Percentiles rank a stretch among this genome's conserved stretches.
Evolutionary conservation across 2,113 vertebrate genomes (phyloP).

Genomic region (Thamnaconus septentrionalis): DNA sequence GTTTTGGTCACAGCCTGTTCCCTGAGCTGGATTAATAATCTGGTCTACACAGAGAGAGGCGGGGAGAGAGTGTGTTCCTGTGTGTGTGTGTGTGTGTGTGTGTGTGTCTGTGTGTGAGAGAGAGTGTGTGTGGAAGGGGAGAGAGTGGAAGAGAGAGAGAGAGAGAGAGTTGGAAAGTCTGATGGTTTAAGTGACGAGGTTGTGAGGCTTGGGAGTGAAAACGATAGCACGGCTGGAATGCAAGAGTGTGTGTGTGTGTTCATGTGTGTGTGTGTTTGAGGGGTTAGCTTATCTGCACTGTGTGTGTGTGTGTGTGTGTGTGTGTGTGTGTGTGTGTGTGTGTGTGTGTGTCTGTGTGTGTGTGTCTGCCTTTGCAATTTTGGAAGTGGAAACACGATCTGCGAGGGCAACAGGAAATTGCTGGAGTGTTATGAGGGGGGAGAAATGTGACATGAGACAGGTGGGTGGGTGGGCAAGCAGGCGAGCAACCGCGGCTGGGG

Average conservation of each 20-base stretch:
- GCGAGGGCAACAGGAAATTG: conserved; percentile 91
- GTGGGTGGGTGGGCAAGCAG: conserved; percentile 56
- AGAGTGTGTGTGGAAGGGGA: conserved; percentile 3
- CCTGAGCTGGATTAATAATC: conserved; percentile 56
- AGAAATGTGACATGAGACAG: conserved; percentile 66
- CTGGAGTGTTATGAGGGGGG: conserved; percentile 67
- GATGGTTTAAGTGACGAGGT: conserved; percentile 27
- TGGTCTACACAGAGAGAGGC: conserved; percentile 1
- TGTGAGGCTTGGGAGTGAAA: conserved; percentile 40
- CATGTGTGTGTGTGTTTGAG: conserved; percentile 1
- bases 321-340: conserved; percentile 11
- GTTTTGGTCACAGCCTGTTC: conserved; percentile 56
- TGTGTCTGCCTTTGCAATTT: conserved; percentile 33
- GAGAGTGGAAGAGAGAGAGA: not conserved
- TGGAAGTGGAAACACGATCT: conserved; percentile 67
- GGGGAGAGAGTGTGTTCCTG: not conserved
- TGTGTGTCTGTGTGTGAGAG: not conserved
- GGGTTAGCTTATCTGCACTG: not conserved
- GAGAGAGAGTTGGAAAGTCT: conserved; percentile 18
- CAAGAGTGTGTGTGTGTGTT: conserved; percentile 13
- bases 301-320: conserved; percentile 12
- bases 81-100: conserved; percentile 7
- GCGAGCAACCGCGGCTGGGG: conserved; percentile 9
- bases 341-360: conserved; percentile 2
- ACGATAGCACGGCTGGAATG: conserved; percentile 40